Evolutionary conservation across 2,113 vertebrate species (phyloP).

Genomic region (Agapornis roseicollis): DNA sequence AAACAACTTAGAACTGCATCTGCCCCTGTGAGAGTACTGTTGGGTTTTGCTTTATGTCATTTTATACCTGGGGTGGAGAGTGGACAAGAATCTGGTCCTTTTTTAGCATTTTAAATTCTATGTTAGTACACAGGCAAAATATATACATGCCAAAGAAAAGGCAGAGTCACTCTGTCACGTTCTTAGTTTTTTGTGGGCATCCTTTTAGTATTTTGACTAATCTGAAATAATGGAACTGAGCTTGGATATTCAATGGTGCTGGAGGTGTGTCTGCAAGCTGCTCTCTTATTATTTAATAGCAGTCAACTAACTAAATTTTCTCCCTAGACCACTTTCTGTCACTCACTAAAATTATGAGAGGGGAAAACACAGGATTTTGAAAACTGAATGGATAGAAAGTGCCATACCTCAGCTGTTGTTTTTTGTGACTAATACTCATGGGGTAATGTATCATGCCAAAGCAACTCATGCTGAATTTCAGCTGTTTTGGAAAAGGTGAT

Average conservation of each 20-base stretch:
- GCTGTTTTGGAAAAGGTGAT: neutral
- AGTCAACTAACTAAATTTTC: neutral
- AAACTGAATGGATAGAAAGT: neutral
- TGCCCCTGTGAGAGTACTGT: neutral
- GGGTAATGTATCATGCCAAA: neutral
- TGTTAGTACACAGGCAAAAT: neutral
- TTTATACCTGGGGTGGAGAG: neutral
- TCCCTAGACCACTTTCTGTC: neutral
- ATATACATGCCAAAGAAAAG: neutral
- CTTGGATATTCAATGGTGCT: neutral
- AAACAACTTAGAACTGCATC: neutral
- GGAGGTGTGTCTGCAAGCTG: neutral
- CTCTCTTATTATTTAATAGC: neutral
- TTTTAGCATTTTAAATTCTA: neutral
- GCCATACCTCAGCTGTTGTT: neutral
- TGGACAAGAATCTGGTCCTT: neutral
- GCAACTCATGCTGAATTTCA: neutral
- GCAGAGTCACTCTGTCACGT: neutral
- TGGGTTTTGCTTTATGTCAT: neutral
- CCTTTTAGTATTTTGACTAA: neutral
- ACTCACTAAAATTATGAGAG: neutral
- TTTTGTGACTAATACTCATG: neutral
- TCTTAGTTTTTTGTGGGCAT: neutral
- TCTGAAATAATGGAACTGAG: neutral
- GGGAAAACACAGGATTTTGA: neutral